Evolutionary conservation across 2,113 vertebrate genomes (phyloP).

Genomic region (Catagonus wagneri): DNA sequence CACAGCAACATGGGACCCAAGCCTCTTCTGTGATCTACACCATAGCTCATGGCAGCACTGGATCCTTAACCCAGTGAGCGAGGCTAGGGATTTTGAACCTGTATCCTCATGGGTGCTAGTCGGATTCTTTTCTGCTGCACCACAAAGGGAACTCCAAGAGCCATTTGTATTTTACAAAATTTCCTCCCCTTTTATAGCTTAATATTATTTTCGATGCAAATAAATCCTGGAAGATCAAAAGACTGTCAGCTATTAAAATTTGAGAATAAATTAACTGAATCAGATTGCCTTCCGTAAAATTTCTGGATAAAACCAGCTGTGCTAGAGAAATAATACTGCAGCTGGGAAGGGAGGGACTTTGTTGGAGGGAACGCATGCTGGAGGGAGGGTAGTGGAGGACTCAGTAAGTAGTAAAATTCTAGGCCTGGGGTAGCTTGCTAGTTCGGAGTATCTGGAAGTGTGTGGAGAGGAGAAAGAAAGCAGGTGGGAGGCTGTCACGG

Average conservation of each 20-base stretch:
- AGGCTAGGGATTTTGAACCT: too few relatives aligned
- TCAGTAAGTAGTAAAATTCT: background rate
- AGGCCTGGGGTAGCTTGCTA: background rate
- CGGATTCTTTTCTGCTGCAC: too few relatives aligned
- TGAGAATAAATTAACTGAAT: slow-evolving; percentile 20
- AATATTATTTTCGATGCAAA: slow-evolving; percentile 61
- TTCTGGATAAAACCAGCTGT: background rate
- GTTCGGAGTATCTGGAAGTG: background rate
- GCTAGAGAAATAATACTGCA: background rate
- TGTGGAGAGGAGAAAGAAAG: background rate
- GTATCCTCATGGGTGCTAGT: too few relatives aligned
- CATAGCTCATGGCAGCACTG: too few relatives aligned
- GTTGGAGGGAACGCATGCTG: background rate
- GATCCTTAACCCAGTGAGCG: too few relatives aligned
- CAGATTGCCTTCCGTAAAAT: background rate
- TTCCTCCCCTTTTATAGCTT: background rate
- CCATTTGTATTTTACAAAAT: background rate
- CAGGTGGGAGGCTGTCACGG: slow-evolving; percentile 39
- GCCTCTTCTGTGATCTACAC: too few relatives aligned
- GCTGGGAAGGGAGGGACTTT: background rate
- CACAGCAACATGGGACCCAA: too few relatives aligned
- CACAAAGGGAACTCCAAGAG: background rate
- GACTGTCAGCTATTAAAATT: slow-evolving; percentile 29
- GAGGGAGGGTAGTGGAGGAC: background rate
- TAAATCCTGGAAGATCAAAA: slow-evolving; percentile 33